phyloP scores from a whole-genome alignment of 2,113 vertebrate genomes.

The Dolichallabes microphthalmus region DNA sequence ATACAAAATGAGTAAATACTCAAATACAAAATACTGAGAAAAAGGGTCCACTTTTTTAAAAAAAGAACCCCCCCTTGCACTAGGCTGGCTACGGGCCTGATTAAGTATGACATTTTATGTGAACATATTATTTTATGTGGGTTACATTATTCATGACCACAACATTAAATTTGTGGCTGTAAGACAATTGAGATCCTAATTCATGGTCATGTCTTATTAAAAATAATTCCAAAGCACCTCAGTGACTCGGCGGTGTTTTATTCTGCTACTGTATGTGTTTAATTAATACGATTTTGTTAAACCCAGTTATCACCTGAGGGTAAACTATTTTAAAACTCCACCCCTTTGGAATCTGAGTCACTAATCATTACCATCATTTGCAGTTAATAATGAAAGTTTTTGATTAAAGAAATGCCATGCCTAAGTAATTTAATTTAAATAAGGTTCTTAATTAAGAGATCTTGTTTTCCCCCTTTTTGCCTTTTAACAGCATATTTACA shows the following conservation, averaged over 20 bases:
- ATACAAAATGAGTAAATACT: too few species aligned
- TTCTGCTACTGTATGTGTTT: not conserved
- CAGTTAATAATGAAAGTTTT: not conserved
- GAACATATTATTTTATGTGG: not conserved
- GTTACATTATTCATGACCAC: not conserved
- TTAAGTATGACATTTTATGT: not conserved
- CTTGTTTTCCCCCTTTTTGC: too few species aligned
- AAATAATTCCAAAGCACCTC: not conserved
- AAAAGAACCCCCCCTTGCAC: too few species aligned
- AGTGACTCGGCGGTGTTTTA: not conserved
- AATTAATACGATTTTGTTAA: not conserved
- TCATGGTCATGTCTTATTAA: not conserved
- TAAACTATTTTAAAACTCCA: not conserved
- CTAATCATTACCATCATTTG: constrained; percentile 7
- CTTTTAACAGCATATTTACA: not conserved
- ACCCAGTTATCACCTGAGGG: not conserved
- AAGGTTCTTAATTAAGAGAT: too few species aligned
- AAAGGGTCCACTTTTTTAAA: too few species aligned
- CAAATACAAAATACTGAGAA: too few species aligned
- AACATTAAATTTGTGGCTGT: not conserved
- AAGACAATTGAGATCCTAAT: not conserved
- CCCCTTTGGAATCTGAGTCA: not conserved
- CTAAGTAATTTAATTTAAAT: not conserved
- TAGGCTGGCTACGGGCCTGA: too few species aligned
- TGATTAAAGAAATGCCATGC: not conserved